Evolutionary conservation across 2,113 vertebrate genomes (phyloP).

Genomic region (Misgurnus anguillicaudatus): DNA sequence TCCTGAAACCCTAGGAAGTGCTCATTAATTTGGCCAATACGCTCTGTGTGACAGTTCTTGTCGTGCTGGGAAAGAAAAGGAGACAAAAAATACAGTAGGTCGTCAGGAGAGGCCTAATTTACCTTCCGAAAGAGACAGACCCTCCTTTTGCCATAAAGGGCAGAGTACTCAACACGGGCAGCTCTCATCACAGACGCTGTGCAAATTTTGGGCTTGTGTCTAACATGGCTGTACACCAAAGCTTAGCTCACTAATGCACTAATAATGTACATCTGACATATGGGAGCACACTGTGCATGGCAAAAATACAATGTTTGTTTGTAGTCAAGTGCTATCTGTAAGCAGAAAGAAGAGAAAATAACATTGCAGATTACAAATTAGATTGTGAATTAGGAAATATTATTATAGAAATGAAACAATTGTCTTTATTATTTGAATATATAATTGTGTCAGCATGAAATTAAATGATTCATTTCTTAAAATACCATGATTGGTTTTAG

Average conservation of each 20-base stretch:
- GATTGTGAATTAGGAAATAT: no score
- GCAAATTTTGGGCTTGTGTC: conserved; percentile 12
- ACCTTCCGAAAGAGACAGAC: conserved; percentile 56
- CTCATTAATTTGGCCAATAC: conserved; percentile 57
- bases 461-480: no score
- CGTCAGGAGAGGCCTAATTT: conserved; percentile 53
- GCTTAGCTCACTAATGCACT: not conserved
- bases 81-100: conserved; percentile 18
- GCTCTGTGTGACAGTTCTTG: conserved; percentile 55
- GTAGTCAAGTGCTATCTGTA: not conserved
- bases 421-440: no score
- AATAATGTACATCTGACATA: not conserved
- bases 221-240: not conserved
- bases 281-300: conserved; percentile 1
- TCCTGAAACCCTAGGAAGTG: conserved; percentile 52
- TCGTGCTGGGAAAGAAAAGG: conserved; percentile 43
- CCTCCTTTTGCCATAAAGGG: conserved; percentile 38
- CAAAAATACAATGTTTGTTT: conserved; percentile 1
- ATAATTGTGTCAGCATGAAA: no score
- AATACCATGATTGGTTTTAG: no score
- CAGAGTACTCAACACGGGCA: conserved; percentile 25
- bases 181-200: conserved; percentile 18
- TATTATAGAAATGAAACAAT: no score
- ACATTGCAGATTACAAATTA: no score
- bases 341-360: no score